Base-by-base conservation (phyloP, 2,113 vertebrate species). In the Podarcis cretensis region DNA sequence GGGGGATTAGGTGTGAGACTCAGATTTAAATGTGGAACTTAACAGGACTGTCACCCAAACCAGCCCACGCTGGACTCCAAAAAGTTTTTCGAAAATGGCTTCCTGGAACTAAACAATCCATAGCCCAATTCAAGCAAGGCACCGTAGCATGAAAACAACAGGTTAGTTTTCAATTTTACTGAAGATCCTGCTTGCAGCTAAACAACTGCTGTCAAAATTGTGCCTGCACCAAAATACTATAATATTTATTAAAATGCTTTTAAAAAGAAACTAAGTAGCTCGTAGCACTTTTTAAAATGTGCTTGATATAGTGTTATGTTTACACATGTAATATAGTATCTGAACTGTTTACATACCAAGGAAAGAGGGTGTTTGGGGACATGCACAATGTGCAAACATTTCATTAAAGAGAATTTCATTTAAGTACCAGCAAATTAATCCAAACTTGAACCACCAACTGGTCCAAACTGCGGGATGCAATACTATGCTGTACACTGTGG, bases 401-500 rank as follows among this genome's bases (percentile, higher is more conserved):
- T 69, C 4, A 16, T 40, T 69, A 83, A 12, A 23, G 12, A 84
- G 48, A 54, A 54, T 54, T 54, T 54, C 48, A 54, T 54, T 54
- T 10, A 73, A 68, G 68, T 25, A 68, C 10, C 6, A 79, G 71
- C 35, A 20, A 63, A 10, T 35, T 48, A 75, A 27, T 59, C 48
- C 48, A 75, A 85, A 27, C 71, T 6, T 27, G 2, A 59, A 75
- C 20, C 13, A 30, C 23, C 59, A 76, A 7, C 18, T 43, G 10
- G 5, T 84, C 6, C 9, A 27, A 83, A 77, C 73, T 23, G 48
- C 57, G 18, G 57, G 68, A 88, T 32, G n/a, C 88, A n/a, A 13
- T 69, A 71, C 10, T 79, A 9, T 21, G 27, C 27, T 16, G 23
- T 54, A 9, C 91, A 89, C 95, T 82, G 94, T 87, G 92, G 85